A percentile compares a stretch with the other conserved stretches of the same genome.
phyloP scores from a whole-genome alignment of 2,113 vertebrate genomes.

The Embiotoca jacksoni region DNA sequence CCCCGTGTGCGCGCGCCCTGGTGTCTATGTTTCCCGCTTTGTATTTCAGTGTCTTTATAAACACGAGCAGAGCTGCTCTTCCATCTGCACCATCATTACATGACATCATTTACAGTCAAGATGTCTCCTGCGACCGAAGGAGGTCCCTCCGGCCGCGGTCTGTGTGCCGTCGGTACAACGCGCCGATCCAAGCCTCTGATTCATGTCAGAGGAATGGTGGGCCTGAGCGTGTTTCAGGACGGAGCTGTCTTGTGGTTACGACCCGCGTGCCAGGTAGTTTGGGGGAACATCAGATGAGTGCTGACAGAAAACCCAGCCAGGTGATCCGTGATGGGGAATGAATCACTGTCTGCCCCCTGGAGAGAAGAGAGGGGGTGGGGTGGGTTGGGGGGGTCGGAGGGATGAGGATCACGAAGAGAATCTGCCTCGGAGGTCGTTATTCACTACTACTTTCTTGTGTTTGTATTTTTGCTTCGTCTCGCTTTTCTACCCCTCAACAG shows the following conservation, averaged over 20 bases:
- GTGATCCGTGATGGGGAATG: conserved; percentile 47
- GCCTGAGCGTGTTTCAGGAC: not conserved
- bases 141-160: conserved; percentile 7
- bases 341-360: conserved; percentile 62
- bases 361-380: not conserved
- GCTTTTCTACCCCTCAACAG: not conserved
- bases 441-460: not conserved
- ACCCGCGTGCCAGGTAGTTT: conserved; percentile 39
- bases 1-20: not conserved
- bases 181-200: conserved; percentile 50
- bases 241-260: conserved; percentile 34
- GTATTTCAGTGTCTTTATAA: not conserved
- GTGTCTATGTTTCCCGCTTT: conserved; percentile 2
- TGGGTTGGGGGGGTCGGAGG: not conserved
- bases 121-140: conserved; percentile 19
- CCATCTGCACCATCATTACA: conserved; percentile 32
- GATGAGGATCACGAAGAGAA: conserved; percentile 7
- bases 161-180: not conserved
- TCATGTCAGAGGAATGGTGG: conserved; percentile 32
- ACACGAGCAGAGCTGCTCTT: conserved; percentile 12
- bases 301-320: conserved; percentile 55
- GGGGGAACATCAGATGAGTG: conserved; percentile 42
- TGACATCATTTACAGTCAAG: conserved; percentile 49
- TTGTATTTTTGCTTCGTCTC: not conserved
- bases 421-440: not conserved